Conservation (phyloP, 2,888 invertebrate genomes). For the Synergus itoensis region DNA sequence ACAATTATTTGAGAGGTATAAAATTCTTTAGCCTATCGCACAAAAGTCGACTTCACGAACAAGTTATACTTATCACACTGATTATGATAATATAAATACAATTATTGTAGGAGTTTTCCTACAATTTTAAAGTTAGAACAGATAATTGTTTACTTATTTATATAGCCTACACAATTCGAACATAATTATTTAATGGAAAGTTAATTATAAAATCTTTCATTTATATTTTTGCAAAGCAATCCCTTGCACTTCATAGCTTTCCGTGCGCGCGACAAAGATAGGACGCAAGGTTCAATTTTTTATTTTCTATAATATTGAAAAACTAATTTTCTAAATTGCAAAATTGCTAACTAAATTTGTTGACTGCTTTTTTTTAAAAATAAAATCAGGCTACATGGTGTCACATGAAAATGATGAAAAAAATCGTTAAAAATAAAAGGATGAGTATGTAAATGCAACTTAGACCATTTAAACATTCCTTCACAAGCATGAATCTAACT, state of each 20-base stretch:
- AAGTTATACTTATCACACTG: constrained; percentile 48
- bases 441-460: background rate
- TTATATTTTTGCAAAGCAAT: constrained; percentile 52
- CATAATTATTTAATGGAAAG: constrained; percentile 52
- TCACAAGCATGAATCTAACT: constrained; percentile 46
- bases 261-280: constrained; percentile 55
- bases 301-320: constrained; percentile 1
- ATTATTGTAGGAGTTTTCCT: constrained; percentile 52
- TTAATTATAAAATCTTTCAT: constrained; percentile 62
- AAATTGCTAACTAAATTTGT: background rate
- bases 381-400: constrained; percentile 14
- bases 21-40: constrained; percentile 23
- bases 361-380: background rate
- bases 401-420: background rate
- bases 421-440: background rate
- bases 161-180: constrained; percentile 24
- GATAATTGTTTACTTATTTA: background rate
- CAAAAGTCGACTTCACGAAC: constrained; percentile 45
- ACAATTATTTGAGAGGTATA: constrained; percentile 44
- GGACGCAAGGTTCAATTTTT: constrained; percentile 38
- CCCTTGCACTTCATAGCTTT: constrained; percentile 31
- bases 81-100: constrained; percentile 49
- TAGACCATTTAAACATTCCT: constrained; percentile 16
- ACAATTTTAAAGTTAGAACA: constrained; percentile 5
- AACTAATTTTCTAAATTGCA: background rate